phyloP scores from a whole-genome alignment of 2,888 invertebrate genomes.

The Pterostichus madidus region DNA sequence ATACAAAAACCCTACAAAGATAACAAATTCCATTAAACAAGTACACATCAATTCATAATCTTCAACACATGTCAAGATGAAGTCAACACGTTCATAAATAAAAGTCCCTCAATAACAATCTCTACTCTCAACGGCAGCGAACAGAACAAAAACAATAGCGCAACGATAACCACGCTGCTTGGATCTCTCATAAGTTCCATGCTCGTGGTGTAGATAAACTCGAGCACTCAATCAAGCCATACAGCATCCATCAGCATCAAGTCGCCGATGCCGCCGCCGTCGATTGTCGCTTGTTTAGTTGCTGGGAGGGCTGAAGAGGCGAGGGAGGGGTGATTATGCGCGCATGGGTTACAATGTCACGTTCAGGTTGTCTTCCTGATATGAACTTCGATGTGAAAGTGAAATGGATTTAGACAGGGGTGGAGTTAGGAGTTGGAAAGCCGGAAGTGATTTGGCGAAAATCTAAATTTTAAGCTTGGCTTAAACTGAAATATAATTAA shows the following conservation, averaged over 20 bases:
- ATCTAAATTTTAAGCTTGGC: too few relatives aligned
- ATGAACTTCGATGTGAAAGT: conserved; percentile 18
- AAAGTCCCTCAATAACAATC: conserved; percentile 7
- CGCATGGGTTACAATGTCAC: conserved; percentile 61
- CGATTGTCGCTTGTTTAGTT: conserved; percentile 39
- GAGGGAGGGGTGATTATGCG: conserved; percentile 54
- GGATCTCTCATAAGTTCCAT: conserved; percentile 11
- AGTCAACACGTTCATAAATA: conserved; percentile 33
- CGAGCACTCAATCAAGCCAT: conserved; percentile 55
- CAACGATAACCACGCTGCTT: conserved; percentile 1
- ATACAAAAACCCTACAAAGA: not conserved
- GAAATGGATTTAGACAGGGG: conserved; percentile 4
- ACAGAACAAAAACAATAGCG: conserved; percentile 24
- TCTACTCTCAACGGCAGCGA: not conserved
- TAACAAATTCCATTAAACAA: conserved; percentile 5
- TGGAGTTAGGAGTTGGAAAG: not conserved
- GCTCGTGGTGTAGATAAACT: conserved; percentile 45
- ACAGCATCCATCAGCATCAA: conserved; percentile 54
- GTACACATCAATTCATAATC: conserved; percentile 5
- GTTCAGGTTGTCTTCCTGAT: conserved; percentile 43
- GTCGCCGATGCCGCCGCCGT: not conserved
- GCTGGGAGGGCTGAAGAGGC: not conserved
- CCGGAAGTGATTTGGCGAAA: not conserved
- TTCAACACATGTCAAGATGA: conserved; percentile 3
- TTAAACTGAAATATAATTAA: too few relatives aligned